Conservation (phyloP, 2,888 invertebrate genomes). For the Alsophila aescularia region DNA sequence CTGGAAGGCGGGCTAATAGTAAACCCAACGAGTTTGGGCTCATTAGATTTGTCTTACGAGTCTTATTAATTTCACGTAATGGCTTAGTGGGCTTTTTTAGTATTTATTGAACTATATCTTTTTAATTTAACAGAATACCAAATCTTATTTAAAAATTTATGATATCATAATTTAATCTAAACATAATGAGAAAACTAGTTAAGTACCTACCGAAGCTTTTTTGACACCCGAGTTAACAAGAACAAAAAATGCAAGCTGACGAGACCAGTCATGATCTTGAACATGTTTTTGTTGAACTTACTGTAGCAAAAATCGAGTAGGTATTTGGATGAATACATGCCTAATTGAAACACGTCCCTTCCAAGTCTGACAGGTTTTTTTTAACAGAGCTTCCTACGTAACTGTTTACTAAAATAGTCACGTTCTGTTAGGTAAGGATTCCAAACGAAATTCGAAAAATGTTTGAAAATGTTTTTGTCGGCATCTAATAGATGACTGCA, state of each 20-base stretch:
- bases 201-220: slow-evolving; percentile 3
- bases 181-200: not conserved
- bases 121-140: no score
- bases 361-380: slow-evolving; percentile 21
- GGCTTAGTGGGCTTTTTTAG: no score
- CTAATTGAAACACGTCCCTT: slow-evolving; percentile 36
- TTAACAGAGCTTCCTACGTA: not conserved
- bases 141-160: slow-evolving; percentile 3
- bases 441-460: slow-evolving; percentile 12
- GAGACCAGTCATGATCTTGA: slow-evolving; percentile 6
- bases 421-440: slow-evolving; percentile 15
- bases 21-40: no score
- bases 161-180: slow-evolving; percentile 13
- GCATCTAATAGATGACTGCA: slow-evolving; percentile 1
- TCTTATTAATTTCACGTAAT: no score
- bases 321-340: slow-evolving; percentile 14
- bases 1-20: no score
- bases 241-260: slow-evolving; percentile 27
- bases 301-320: not conserved
- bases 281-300: slow-evolving; percentile 8
- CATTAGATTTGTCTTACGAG: no score
- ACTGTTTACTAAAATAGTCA: slow-evolving; percentile 23
- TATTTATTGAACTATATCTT: no score
- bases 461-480: slow-evolving; percentile 14
- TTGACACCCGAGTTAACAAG: slow-evolving; percentile 22